A percentile compares a stretch with the other conserved stretches of the same genome.
These are phyloP conservation scores for Rhodinocichla rosea DNA, from an alignment of 2,113 vertebrate species.

Conservation along the genomic window DNA sequence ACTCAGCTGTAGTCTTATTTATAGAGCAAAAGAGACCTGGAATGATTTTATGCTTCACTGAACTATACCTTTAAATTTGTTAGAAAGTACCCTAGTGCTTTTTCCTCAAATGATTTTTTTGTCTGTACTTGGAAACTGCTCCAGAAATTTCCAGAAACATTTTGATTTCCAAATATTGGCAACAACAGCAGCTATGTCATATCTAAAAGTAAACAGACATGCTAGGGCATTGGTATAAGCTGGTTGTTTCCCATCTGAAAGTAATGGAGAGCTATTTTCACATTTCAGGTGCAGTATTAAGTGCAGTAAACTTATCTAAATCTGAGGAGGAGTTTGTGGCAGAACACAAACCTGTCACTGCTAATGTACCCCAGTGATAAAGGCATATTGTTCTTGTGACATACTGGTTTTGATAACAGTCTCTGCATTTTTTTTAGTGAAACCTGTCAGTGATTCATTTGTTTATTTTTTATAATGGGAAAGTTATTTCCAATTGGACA, in stretches of 20 bases:
- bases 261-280: not conserved
- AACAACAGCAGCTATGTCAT: not conserved
- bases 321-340: not conserved
- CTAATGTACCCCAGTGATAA: not conserved
- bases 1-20: constrained; percentile 4
- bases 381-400: not conserved
- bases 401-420: not conserved
- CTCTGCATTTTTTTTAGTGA: not conserved
- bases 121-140: not conserved
- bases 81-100: not conserved
- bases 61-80: not conserved
- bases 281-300: not conserved
- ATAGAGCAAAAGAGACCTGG: not conserved
- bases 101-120: not conserved
- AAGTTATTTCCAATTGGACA: not conserved
- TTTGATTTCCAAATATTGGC: not conserved
- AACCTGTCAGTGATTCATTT: not conserved
- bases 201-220: not conserved
- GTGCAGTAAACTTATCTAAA: not conserved
- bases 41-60: not conserved
- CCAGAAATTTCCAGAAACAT: not conserved
- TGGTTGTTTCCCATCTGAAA: not conserved
- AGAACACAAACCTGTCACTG: not conserved
- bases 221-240: not conserved
- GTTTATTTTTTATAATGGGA: not conserved